Evolutionary conservation across 2,113 vertebrate species (phyloP), one percentile per base, ranked within the genome.

Genomic region (Xenopus laevis): DNA sequence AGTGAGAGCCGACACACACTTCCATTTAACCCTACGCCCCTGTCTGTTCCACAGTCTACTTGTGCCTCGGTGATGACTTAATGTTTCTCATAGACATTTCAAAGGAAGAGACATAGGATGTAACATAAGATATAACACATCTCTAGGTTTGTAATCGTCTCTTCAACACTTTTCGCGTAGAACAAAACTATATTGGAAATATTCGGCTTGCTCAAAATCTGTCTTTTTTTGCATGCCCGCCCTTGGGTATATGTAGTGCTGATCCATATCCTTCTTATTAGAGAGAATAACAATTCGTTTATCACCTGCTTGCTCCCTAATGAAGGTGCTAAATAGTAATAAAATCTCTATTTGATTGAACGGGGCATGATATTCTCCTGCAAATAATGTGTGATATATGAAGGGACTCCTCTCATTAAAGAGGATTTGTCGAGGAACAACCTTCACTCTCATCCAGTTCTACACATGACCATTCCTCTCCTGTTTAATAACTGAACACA

Each of bases 1-100:
- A 64, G 74, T 18, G 60, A 60, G 50, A 55, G 73, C 45, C 33
- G 50, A 53, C 66, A 61, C 65, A 60, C 73, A 64, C 59, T 40
- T 70, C 60, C 60, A 30, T 45, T 77, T 77, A 77, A 70, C 74
- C 65, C 73, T 45, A 16, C 62, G 73, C 58, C 65, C 73, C 30
- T 17, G 67, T 62, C 33, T 40, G 8, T 40, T 75, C n/a, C 7
- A 27, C 65, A 23, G n/a, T 15, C 7, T 27, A 20, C 17, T 27
- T 44, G 52, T 23, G 47, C 47, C 15, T 12, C 17, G 33, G 16
- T 40, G 65, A 68, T 57, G 73, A 58, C 27, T 60, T n/a, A 13
- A 46, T 47, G 40, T 47, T 21, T 46, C 55, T 61, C 0, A 61
- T 18, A 55, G 55, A 7, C 23, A 27, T 18, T 18, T 68, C 52